Percentiles rank a stretch among this genome's conserved stretches.
Evolutionary conservation across 2,113 vertebrate genomes (phyloP).

Genomic region (Pantherophis guttatus): DNA sequence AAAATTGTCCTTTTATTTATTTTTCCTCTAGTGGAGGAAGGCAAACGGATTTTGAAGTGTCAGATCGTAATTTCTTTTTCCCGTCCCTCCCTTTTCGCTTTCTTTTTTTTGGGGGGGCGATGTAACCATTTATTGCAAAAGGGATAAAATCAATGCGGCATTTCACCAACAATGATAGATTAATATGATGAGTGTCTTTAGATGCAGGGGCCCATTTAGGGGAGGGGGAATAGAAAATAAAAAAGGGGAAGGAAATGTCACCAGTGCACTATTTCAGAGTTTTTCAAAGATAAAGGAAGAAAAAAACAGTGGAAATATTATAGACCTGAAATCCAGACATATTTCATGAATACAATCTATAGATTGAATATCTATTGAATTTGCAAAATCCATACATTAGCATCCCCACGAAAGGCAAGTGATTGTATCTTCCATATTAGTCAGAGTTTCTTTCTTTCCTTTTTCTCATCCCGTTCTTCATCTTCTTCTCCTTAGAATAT

Average conservation of each 20-base stretch:
- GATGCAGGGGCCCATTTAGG: conserved; percentile 58
- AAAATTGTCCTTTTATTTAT: conserved; percentile 75
- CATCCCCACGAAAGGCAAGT: conserved; percentile 24
- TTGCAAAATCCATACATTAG: conserved; percentile 35
- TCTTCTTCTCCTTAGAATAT: neutral
- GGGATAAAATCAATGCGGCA: conserved; percentile 82
- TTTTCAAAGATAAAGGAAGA: conserved; percentile 67
- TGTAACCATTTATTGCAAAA: conserved; percentile 74
- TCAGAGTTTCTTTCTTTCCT: no score
- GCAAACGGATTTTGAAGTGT: conserved; percentile 72
- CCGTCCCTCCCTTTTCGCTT: neutral
- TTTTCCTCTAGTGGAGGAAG: conserved; percentile 65
- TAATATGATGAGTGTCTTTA: conserved; percentile 73
- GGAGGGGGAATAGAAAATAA: neutral
- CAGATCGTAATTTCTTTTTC: conserved; percentile 64
- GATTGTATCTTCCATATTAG: neutral
- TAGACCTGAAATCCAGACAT: conserved; percentile 67
- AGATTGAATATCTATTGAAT: conserved; percentile 51
- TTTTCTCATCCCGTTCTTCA: neutral
- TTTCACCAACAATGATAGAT: conserved; percentile 76
- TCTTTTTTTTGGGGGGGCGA: conserved; percentile 46
- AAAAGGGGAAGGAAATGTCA: conserved; percentile 64
- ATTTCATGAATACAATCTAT: conserved; percentile 56
- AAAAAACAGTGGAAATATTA: conserved; percentile 71
- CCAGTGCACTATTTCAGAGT: conserved; percentile 68